Conservation (phyloP, 2,113 vertebrate species). For the Salvelinus sp. region DNA sequence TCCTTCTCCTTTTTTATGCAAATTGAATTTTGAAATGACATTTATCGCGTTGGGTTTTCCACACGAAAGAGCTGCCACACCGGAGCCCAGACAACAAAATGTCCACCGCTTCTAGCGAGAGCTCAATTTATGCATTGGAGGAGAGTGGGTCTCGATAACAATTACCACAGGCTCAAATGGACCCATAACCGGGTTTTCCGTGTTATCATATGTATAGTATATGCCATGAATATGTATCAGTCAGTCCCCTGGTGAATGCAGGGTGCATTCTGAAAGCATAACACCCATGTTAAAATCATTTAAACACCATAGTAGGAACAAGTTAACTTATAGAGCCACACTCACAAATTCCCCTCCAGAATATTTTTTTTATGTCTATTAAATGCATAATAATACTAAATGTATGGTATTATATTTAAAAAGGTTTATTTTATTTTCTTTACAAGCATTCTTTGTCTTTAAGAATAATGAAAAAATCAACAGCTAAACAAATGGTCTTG, state of each 20-base stretch:
- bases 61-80: conserved; percentile 27
- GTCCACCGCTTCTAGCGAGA: conserved; percentile 64
- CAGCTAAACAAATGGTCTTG: too few species aligned
- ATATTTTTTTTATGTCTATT: conserved; percentile 8
- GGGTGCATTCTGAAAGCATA: conserved; percentile 66
- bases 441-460: not conserved
- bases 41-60: conserved; percentile 61
- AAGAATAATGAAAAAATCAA: not conserved
- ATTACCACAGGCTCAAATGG: conserved; percentile 63
- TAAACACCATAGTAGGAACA: conserved; percentile 75
- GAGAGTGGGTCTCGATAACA: conserved; percentile 65
- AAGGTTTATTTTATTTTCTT: not conserved
- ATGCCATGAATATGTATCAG: conserved; percentile 74
- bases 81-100: conserved; percentile 63
- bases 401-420: not conserved
- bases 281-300: conserved; percentile 78
- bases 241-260: conserved; percentile 46
- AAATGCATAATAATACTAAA: not conserved
- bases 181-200: conserved; percentile 53
- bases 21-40: conserved; percentile 67
- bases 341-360: conserved; percentile 16
- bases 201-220: conserved; percentile 23
- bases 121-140: conserved; percentile 67
- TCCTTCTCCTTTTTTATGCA: conserved; percentile 65
- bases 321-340: conserved; percentile 56